These are phyloP conservation scores for Drosophila asahinai DNA, from an alignment of 1,140 invertebrate genomes.

Conservation along the genomic window DNA sequence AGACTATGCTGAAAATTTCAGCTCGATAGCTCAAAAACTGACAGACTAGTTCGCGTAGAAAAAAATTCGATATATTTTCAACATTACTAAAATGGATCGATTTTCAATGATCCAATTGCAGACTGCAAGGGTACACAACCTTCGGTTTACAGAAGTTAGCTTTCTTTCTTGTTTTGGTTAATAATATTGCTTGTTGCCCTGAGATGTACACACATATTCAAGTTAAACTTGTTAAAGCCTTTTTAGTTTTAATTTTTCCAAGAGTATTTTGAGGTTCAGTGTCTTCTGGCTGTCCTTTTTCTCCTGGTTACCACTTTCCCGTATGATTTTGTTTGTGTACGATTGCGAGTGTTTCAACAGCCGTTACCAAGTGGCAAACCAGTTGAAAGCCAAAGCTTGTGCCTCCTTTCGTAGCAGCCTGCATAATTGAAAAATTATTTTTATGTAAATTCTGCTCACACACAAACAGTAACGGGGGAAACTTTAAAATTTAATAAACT, in stretches of 20 bases:
- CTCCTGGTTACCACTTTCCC: not conserved
- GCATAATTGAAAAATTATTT: constrained; percentile 82
- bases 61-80: too few relatives aligned
- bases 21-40: too few relatives aligned
- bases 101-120: too few relatives aligned
- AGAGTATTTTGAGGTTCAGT: not conserved
- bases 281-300: not conserved
- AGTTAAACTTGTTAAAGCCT: too few relatives aligned
- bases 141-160: too few relatives aligned
- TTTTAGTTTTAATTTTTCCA: not conserved
- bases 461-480: constrained; percentile 4
- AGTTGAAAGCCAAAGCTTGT: constrained; percentile 54
- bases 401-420: constrained; percentile 37
- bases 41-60: too few relatives aligned
- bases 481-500: constrained; percentile 82
- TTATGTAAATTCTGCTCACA: constrained; percentile 67
- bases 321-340: constrained; percentile 14
- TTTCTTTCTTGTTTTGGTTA: too few relatives aligned
- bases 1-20: too few relatives aligned
- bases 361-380: constrained; percentile 59
- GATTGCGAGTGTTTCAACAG: constrained; percentile 38
- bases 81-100: too few relatives aligned
- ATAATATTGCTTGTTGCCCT: too few relatives aligned
- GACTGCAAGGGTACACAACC: too few relatives aligned
- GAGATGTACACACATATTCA: too few relatives aligned